These are phyloP conservation scores for Pseudanteris insignis DNA, from an alignment of 2,888 invertebrate species.

Conservation along the genomic window DNA sequence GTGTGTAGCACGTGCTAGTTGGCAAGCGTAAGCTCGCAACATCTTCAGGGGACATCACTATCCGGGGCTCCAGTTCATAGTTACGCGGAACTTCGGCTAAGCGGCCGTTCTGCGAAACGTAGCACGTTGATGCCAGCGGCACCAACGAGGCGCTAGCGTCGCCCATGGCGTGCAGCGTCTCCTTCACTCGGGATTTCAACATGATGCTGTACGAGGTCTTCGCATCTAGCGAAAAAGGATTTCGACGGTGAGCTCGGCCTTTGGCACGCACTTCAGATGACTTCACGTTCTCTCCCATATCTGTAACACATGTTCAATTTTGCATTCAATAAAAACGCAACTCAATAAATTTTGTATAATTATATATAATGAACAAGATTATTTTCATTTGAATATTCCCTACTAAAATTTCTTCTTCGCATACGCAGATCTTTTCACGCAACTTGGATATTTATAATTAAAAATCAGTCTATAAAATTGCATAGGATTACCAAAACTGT, in stretches of 20 bases:
- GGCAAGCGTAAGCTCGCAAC: neutral
- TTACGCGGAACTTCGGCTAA: neutral
- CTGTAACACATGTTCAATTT: too few relatives aligned
- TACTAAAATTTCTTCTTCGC: too few relatives aligned
- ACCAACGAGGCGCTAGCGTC: neutral
- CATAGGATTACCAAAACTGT: too few relatives aligned
- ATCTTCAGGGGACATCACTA: neutral
- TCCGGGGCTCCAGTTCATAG: too few relatives aligned
- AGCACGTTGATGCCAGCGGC: neutral
- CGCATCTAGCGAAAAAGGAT: conserved; percentile 3
- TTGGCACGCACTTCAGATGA: conserved; percentile 1
- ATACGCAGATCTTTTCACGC: too few relatives aligned
- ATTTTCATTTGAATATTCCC: too few relatives aligned
- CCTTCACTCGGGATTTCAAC: conserved; percentile 5
- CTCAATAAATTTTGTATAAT: too few relatives aligned
- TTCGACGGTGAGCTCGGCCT: conserved; percentile 4
- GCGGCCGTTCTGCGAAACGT: neutral
- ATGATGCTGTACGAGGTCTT: conserved; percentile 9
- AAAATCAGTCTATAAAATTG: too few relatives aligned
- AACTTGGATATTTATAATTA: too few relatives aligned
- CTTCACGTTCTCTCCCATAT: conserved; percentile 8
- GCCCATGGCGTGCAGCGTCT: neutral
- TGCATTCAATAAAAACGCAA: too few relatives aligned
- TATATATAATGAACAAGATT: too few relatives aligned
- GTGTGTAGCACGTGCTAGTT: neutral